A percentile compares a stretch with the other conserved stretches of the same genome.
These are phyloP conservation scores for Mesaphorura yosii DNA, from an alignment of 1,140 invertebrate species.

Conservation along the genomic window DNA sequence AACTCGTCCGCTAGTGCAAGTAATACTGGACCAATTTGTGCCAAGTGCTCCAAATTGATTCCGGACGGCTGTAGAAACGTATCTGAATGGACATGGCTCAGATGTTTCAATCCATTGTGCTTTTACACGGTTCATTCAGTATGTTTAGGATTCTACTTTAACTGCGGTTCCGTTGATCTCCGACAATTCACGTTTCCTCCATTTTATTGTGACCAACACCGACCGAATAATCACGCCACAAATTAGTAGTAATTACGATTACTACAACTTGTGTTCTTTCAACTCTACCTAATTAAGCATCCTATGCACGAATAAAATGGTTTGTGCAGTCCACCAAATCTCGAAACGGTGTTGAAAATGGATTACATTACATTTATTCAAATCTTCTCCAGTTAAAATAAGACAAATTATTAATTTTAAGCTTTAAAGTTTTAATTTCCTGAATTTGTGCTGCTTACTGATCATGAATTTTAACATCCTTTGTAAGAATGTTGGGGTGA, in stretches of 20 bases:
- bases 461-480: too few relatives aligned
- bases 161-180: neutral
- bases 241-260: neutral
- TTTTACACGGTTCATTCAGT: conserved; percentile 3
- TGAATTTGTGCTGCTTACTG: too few relatives aligned
- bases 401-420: too few relatives aligned
- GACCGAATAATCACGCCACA: too few relatives aligned
- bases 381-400: neutral
- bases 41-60: too few relatives aligned
- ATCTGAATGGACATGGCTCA: too few relatives aligned
- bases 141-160: conserved; percentile 1
- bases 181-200: neutral
- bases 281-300: neutral
- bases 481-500: too few relatives aligned
- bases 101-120: conserved; percentile 1
- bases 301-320: neutral
- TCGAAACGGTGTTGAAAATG: neutral
- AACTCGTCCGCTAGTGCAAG: too few relatives aligned
- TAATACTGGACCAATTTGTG: too few relatives aligned
- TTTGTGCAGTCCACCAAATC: neutral
- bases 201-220: neutral
- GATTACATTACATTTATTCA: neutral
- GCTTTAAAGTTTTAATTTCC: too few relatives aligned
- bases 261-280: neutral
- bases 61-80: too few relatives aligned